Percentiles rank a stretch among this genome's conserved stretches.
Evolutionary conservation across 2,888 invertebrate genomes (phyloP).

Genomic region (Pristionchus entomophagus): DNA sequence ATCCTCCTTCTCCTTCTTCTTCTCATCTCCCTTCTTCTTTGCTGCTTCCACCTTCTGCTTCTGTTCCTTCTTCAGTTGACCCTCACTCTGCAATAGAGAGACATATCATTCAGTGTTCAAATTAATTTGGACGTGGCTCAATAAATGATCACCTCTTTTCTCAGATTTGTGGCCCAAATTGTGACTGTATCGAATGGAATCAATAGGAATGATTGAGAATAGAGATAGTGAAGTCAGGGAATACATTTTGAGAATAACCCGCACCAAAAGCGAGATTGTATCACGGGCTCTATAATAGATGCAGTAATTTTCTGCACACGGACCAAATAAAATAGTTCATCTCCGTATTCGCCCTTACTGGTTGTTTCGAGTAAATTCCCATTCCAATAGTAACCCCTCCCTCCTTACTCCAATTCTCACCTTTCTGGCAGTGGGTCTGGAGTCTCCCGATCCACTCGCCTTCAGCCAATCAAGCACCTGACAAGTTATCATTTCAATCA

Average conservation of each 20-base stretch:
- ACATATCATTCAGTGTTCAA: too few species aligned
- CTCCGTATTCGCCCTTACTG: not conserved
- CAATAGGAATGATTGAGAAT: not conserved
- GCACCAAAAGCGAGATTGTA: too few species aligned
- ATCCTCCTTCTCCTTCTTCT: slow-evolving; percentile 41
- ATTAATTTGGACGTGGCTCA: too few species aligned
- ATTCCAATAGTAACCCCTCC: not conserved
- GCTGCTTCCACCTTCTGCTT: slow-evolving; percentile 44
- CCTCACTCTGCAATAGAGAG: slow-evolving; percentile 2
- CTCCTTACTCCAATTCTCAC: not conserved
- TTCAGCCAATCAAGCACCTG: slow-evolving; percentile 46
- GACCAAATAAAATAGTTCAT: not conserved
- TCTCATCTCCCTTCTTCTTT: slow-evolving; percentile 45
- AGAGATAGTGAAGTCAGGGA: too few species aligned
- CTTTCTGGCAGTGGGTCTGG: slow-evolving; percentile 36
- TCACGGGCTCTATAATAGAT: too few species aligned
- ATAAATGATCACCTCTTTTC: not conserved
- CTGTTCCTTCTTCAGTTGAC: slow-evolving; percentile 45
- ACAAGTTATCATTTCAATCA: not conserved
- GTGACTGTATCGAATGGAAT: too few species aligned
- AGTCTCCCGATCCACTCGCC: not conserved
- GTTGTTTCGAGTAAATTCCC: not conserved
- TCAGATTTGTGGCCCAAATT: too few species aligned
- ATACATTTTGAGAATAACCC: too few species aligned
- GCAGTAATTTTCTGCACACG: too few species aligned